Evolutionary conservation across 2,113 vertebrate species (phyloP), one percentile per base, ranked within the genome.

Genomic region (Festucalex cinctus): DNA sequence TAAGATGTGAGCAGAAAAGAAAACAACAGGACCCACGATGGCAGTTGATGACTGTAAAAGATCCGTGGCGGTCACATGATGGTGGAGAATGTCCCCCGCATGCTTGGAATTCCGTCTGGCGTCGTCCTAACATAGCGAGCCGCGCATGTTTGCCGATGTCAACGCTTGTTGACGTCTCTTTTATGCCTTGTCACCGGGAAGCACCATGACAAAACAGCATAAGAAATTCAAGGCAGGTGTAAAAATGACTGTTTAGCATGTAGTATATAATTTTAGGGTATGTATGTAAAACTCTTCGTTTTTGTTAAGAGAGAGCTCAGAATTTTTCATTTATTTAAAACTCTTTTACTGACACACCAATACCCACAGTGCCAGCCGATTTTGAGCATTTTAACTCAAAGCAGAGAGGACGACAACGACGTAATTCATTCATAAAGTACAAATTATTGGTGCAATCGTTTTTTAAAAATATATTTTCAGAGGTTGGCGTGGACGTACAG

Each of bases 71-170:
- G 22, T 43, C 60, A 43, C n/a, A 9, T 14, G 37, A 41, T 24
- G 1, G 7, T 9, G 14, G 60, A 51, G 20, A 51, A 51, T 22
- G 9, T 77, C 75, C 48, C 75, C 48, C 57, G 69, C 82, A 86
- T 85, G 86, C 82, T 82, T 80, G 61, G 32, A 76, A 84, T 88
- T 81, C 84, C 58, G 75, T 46, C 43, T 77, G 78, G 75, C 74
- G 65, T 85, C 86, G 67, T 64, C 61, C 44, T 56, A 28, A 58
- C 51, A 8, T 28, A 54, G 36, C 16, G 61, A 63, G 58, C 37
- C 63, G 63, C 49, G 3, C 44, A 44, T 0, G n/a, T 67, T 69
- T 63, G 69, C 57, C 36, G 41, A 43, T 28, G 9, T 37, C 35
- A 41, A 16, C 20, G 51, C 39, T 74, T 20, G 10, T n/a, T 61